These are phyloP conservation scores for Cervus canadensis DNA, from an alignment of 2,113 vertebrate species.

Conservation along the genomic window DNA sequence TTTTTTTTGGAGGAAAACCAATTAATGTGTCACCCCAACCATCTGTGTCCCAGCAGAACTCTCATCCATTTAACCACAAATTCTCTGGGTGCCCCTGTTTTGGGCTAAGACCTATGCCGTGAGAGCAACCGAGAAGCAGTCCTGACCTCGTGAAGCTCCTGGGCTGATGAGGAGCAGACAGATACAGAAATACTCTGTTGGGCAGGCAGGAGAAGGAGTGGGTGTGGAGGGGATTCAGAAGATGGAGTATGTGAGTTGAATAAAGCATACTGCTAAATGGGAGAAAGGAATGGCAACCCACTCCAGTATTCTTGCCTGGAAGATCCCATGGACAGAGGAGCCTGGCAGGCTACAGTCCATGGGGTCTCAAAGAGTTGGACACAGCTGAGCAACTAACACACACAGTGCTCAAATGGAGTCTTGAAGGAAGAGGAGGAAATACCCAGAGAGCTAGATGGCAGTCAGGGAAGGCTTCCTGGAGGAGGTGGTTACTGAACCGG, in stretches of 20 bases:
- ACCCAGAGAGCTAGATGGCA: background rate
- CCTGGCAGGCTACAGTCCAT: background rate
- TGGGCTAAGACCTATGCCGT: background rate
- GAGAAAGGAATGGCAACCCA: background rate
- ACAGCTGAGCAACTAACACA: background rate
- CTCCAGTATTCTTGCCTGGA: background rate
- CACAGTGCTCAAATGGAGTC: background rate
- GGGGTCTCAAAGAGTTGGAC: background rate
- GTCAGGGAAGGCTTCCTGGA: background rate
- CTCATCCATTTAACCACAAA: background rate
- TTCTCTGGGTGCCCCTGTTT: background rate
- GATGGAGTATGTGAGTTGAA: background rate
- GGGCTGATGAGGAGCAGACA: background rate
- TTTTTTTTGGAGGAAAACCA: background rate
- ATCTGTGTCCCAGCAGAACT: background rate
- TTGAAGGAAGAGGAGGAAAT: background rate
- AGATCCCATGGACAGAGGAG: background rate
- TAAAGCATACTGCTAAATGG: background rate
- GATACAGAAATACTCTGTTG: background rate
- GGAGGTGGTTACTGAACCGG: background rate
- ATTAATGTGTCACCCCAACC: background rate
- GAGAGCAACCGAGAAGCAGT: background rate
- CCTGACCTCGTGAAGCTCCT: background rate
- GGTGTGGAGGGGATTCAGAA: background rate
- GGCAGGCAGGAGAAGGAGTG: too few relatives aligned